Base-by-base conservation (phyloP, 2,888 invertebrate genomes). In the Caenorhabditis sinica region DNA sequence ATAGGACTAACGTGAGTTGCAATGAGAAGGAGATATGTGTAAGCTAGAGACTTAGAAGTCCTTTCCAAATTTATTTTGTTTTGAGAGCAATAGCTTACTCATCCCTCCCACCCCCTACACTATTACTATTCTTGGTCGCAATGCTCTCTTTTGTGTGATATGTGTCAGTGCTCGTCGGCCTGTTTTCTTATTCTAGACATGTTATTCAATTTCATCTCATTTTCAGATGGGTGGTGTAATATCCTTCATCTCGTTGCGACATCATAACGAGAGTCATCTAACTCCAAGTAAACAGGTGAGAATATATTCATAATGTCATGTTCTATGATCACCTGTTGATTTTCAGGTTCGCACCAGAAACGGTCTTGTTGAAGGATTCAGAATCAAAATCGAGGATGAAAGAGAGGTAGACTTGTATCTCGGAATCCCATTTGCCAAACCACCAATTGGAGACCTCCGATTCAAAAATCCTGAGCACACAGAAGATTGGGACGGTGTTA, bases 381-480 rank as follows among this genome's bases (percentile, higher is more conserved):
- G 79, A 45, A 28, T 89, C 9, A 79, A 85, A 43, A 88, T 88
- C 28, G 85, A 81, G 11, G 87, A 81, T 20, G 84, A 87, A 0
- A 77, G 66, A 69, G 86, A 88, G 60, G 88, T 88, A 0, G 88
- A 88, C 28, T 45, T 87, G 40, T 91, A 88, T 69, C 86, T 91
- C 3, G 90, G 91, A 43, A 90, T 91, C 58, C 91, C 91, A 8
- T 91, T 89, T 71, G 91, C 90, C 30, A 89, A 90, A 58, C 90
- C 91, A 23, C 91, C 91, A 9, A 49, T 92, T 40, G 92, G 90
- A 25, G 80, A 89, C 33, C 86, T 91, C 1, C 80, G 91, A 23
- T 91, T 91, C 79, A 82, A 87, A 85, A 89, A 90, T 60, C 88
- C 90, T 11, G 86, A 87, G 65, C 87, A 88, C 40, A 82, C 87